A percentile compares a stretch with the other conserved stretches of the same genome.
Evolutionary conservation across 2,797 vertebrate genomes (phyloP).

Genomic region (Aldrovandia affinis): DNA sequence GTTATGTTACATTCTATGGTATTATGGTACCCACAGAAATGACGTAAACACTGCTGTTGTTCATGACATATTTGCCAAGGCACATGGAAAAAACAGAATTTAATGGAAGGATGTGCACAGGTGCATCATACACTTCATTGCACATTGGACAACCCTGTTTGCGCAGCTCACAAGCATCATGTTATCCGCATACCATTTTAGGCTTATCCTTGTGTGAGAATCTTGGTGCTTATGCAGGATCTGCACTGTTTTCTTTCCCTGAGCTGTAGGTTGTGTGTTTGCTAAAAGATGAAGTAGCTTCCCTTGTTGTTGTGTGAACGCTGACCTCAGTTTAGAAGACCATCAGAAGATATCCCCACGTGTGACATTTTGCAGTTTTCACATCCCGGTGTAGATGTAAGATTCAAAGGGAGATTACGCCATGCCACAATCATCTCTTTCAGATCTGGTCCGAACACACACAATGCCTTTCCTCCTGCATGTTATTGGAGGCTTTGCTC

Average conservation of each 20-base stretch:
- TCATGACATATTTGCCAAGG: background rate
- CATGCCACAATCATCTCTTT: background rate
- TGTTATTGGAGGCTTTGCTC: no score
- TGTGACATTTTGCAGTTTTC: no score
- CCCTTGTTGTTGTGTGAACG: background rate
- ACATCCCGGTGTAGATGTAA: no score
- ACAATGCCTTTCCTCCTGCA: background rate
- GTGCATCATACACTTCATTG: background rate
- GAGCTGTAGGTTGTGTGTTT: background rate
- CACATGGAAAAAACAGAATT: background rate
- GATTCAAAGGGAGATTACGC: no score
- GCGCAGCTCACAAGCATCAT: background rate
- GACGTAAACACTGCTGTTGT: background rate
- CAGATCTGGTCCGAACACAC: background rate
- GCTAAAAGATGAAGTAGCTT: background rate
- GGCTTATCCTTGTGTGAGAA: background rate
- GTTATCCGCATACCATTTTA: background rate
- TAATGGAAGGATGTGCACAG: background rate
- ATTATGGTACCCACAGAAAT: background rate
- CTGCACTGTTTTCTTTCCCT: background rate
- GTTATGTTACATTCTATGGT: background rate
- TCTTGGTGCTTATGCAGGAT: background rate
- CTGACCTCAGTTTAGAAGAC: background rate
- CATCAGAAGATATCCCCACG: background rate
- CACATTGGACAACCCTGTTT: background rate